These are phyloP conservation scores for Leucophenga varia DNA, from an alignment of 1,140 invertebrate genomes.

Conservation along the genomic window DNA sequence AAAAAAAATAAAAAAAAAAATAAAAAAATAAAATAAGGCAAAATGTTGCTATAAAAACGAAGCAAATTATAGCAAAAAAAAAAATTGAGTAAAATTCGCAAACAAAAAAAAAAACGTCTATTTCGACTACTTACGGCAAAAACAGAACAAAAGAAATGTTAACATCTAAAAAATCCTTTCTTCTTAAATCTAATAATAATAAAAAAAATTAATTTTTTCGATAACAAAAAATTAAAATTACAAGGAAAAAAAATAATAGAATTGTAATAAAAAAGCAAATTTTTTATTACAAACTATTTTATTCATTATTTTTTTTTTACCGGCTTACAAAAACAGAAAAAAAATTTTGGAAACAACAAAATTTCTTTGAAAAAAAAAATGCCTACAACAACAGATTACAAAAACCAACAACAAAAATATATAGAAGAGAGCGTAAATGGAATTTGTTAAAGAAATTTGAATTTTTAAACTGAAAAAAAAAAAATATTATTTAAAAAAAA, in stretches of 20 bases:
- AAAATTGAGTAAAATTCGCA: conserved; percentile 6
- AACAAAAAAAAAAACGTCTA: conserved; percentile 8
- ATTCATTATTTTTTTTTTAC: conserved; percentile 16
- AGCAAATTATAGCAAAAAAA: conserved; percentile 12
- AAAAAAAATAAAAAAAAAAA: conserved; percentile 13
- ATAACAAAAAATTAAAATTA: conserved; percentile 22
- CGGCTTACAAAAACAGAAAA: conserved; percentile 34
- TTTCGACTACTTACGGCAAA: conserved; percentile 18
- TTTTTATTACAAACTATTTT: conserved; percentile 4
- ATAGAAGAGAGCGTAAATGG: no score
- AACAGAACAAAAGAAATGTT: conserved; percentile 13
- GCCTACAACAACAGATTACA: conserved; percentile 33
- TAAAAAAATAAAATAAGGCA: conserved; percentile 21
- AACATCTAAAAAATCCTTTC: conserved; percentile 42
- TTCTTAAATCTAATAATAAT: conserved; percentile 35
- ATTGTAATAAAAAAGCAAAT: conserved; percentile 8
- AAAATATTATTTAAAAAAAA: conserved; percentile 12
- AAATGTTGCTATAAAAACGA: conserved; percentile 29
- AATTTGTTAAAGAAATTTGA: no score
- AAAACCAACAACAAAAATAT: conserved; percentile 27
- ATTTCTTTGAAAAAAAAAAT: conserved; percentile 16
- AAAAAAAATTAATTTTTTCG: neutral
- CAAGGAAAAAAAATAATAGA: conserved; percentile 9
- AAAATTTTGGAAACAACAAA: neutral
- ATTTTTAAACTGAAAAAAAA: no score